A percentile compares a stretch with the other conserved stretches of the same genome.
Conservation (phyloP, 2,113 vertebrate species). For the Chloropsis hardwickii region DNA sequence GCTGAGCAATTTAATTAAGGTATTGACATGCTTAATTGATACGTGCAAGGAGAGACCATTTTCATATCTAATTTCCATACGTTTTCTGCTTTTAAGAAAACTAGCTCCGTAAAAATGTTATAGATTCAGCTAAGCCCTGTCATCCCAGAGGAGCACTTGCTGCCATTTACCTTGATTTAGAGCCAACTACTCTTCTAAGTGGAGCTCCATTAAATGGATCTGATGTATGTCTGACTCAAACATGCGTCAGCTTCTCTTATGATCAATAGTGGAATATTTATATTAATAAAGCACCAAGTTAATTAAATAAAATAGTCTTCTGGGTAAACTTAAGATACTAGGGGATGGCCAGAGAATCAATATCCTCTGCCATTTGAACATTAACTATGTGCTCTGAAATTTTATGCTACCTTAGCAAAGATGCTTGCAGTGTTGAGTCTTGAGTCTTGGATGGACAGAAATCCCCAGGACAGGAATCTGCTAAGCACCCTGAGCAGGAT, state of each 20-base stretch:
- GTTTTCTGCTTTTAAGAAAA: slow-evolving; percentile 77
- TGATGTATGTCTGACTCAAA: slow-evolving; percentile 81
- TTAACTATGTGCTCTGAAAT: slow-evolving; percentile 79
- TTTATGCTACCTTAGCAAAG: slow-evolving; percentile 68
- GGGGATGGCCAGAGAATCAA: slow-evolving; percentile 79
- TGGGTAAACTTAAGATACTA: slow-evolving; percentile 84
- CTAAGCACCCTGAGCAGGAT: not conserved
- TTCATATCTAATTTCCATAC: slow-evolving; percentile 92
- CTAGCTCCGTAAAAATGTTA: slow-evolving; percentile 77
- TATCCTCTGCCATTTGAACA: slow-evolving; percentile 74
- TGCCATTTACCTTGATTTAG: slow-evolving; percentile 89
- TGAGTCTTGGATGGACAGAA: slow-evolving; percentile 10
- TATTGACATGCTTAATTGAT: slow-evolving; percentile 99
- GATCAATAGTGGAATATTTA: slow-evolving; percentile 98
- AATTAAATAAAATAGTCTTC: slow-evolving; percentile 95
- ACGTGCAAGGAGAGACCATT: slow-evolving; percentile 85
- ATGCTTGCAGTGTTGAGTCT: not conserved
- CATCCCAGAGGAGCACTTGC: slow-evolving; percentile 87
- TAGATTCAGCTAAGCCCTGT: slow-evolving; percentile 77
- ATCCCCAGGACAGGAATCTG: not conserved
- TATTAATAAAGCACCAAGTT: slow-evolving; percentile 94
- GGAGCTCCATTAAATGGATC: slow-evolving; percentile 75
- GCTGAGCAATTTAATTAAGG: slow-evolving; percentile 98
- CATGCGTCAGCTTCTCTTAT: slow-evolving; percentile 86
- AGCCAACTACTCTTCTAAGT: slow-evolving; percentile 80